Percentiles rank a stretch among this genome's conserved stretches.
Conservation (phyloP, 2,797 vertebrate species). For the Rhynchonycteris naso region DNA sequence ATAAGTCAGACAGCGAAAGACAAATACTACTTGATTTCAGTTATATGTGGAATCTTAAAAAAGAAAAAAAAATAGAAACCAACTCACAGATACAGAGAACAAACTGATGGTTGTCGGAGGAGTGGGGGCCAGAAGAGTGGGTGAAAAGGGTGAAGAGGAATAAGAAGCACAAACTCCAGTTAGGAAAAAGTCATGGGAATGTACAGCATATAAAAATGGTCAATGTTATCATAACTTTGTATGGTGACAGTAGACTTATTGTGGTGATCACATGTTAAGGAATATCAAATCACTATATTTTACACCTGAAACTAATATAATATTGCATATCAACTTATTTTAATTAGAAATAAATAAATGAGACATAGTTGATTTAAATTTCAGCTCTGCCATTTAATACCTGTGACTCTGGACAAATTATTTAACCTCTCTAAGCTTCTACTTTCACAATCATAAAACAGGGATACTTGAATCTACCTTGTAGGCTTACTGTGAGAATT, state of each 20-base stretch:
- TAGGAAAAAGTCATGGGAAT: not conserved
- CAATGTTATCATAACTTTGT: not conserved
- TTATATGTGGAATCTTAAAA: too few relatives aligned
- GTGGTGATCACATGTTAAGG: not conserved
- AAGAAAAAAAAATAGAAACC: too few relatives aligned
- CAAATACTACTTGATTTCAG: not conserved
- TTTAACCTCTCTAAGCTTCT: slow-evolving; percentile 2
- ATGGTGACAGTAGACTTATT: not conserved
- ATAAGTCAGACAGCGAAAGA: not conserved
- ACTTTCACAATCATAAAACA: not conserved
- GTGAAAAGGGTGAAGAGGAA: not conserved
- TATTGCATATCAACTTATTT: not conserved
- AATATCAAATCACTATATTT: not conserved
- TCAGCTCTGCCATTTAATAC: not conserved
- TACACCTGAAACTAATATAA: not conserved
- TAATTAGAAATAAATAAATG: not conserved
- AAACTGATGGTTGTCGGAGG: not conserved
- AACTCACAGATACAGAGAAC: too few relatives aligned
- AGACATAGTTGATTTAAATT: not conserved
- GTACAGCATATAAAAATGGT: not conserved
- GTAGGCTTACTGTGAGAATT: not conserved
- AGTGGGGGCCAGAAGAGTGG: too few relatives aligned
- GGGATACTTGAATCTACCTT: not conserved
- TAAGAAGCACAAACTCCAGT: not conserved
- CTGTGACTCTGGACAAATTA: too few relatives aligned